Evolutionary conservation across 2,888 invertebrate species (phyloP), one percentile per base, ranked within the genome.

Genomic region (Callyntrura sp.): DNA sequence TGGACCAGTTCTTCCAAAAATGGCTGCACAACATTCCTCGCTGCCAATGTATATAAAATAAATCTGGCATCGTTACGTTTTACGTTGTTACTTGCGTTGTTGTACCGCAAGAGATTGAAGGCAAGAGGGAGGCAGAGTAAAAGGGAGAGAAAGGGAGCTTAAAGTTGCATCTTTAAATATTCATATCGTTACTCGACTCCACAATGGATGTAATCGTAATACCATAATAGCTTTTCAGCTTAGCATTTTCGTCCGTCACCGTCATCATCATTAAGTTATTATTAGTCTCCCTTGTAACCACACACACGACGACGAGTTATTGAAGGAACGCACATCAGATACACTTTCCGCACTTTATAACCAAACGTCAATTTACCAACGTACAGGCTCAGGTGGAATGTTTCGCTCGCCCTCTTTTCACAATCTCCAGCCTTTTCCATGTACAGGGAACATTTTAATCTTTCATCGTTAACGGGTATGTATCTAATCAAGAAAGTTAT

Each of bases 201-300:
- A 51, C 73, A 76, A 76, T 23, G 23, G 14, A 51, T n/a, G 73
- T 35, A 60, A 28, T 78, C 14, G 51, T 78, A 55, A 55, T 57
- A 48, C 57, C 35, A 57, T 57, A 79, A 57, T 79, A 57, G 79
- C 57, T 43, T 35, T 35, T 79, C 48, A 76, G 48, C 23, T 70
- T 9, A 70, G 35, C 79, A 35, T 79, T 28, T 17, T 79, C 17
- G 79, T 17, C 28, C 35, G 55, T 35, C 68, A 70, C 70, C 73
- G 20, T 48, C 28, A 48, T 83, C 83, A 65, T 68, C 68, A 83
- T 83, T 68, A 83, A 83, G 68, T 83, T 83, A 83, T 48, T 81
- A 60, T 81, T 60, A 45, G 48, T 51, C 12, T 28, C 45, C 20
- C 62, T 9, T 9, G 62, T 23, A 23, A 76, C 73, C 48, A 48